Percentiles rank a stretch among this genome's conserved stretches.
Conservation (phyloP, 2,797 vertebrate genomes). For the Calcarius lapponicus region DNA sequence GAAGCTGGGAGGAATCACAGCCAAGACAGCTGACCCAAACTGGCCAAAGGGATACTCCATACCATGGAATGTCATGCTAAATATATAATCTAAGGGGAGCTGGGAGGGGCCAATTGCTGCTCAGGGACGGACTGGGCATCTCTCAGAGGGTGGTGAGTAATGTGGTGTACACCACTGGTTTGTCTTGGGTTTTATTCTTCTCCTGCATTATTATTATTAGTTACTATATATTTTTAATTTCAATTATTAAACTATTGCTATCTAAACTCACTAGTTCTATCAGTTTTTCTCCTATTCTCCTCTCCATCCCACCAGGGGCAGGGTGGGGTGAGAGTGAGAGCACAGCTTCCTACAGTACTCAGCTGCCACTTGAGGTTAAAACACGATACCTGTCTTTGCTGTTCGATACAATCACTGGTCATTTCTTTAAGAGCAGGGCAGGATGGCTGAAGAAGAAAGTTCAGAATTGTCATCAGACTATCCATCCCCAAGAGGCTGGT, state of each 20-base stretch:
- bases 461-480: background rate
- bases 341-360: background rate
- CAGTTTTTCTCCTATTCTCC: background rate
- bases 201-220: background rate
- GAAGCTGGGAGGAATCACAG: background rate
- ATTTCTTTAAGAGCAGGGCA: background rate
- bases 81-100: background rate
- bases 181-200: background rate
- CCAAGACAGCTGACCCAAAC: background rate
- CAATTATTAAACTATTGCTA: background rate
- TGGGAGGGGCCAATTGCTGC: background rate
- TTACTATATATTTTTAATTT: background rate
- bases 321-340: background rate
- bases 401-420: background rate
- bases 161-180: no score
- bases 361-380: background rate
- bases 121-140: background rate
- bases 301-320: background rate
- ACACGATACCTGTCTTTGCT: background rate
- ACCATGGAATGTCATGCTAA: background rate
- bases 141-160: background rate
- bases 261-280: background rate
- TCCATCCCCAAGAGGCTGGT: background rate
- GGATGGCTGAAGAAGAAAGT: background rate
- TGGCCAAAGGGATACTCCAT: background rate